Evolutionary conservation across 2,797 vertebrate genomes (phyloP), one percentile per base, ranked within the genome.

Genomic region (Semaprochilodus insignis): DNA sequence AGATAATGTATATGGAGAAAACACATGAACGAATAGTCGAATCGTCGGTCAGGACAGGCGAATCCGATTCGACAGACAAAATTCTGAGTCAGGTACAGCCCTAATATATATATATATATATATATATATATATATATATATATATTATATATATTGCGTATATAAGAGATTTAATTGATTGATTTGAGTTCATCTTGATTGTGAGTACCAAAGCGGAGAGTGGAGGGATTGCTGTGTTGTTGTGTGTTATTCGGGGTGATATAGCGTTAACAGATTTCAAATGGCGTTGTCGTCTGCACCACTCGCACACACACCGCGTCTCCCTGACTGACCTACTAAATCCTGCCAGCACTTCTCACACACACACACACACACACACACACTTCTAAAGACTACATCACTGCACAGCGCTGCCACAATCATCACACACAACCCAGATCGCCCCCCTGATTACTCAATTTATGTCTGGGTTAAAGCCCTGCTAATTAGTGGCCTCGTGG

Each of bases 191-290:
- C 31, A 31, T 31, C 31, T 31, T 48, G 10, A 13, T 48, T 48
- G 0, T 2, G 10, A 48, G 10, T 48, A 48, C 8, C 11, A 13
- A 48, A 48, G 10, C 44, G 10, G 10, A 48, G 44, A 48, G 44
- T 48, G 44, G 44, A 10, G 44, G 44, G 44, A 48, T 48, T 52
- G 27, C 6, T 71, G 67, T 48, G 36, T n/a, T 15, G 44, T 27
- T 74, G 3, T 54, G 48, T 55, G 71, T 73, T 15, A 55, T 31
- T 74, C 25, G 19, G 72, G 27, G 52, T 74, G 52, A 74, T 34
- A 57, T 55, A 57, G 72, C 31, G 52, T 74, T 57, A 74, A 74
- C 52, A 57, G 72, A 74, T 74, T 74, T 34, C 51, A 74, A 74
- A 74, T 57, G 72, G 52, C 72, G 51, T 54, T 31, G 48, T 72